Percentiles rank a stretch among this genome's conserved stretches.
phyloP scores from a whole-genome alignment of 2,113 vertebrate genomes.

The Choloepus hoffmanni region DNA sequence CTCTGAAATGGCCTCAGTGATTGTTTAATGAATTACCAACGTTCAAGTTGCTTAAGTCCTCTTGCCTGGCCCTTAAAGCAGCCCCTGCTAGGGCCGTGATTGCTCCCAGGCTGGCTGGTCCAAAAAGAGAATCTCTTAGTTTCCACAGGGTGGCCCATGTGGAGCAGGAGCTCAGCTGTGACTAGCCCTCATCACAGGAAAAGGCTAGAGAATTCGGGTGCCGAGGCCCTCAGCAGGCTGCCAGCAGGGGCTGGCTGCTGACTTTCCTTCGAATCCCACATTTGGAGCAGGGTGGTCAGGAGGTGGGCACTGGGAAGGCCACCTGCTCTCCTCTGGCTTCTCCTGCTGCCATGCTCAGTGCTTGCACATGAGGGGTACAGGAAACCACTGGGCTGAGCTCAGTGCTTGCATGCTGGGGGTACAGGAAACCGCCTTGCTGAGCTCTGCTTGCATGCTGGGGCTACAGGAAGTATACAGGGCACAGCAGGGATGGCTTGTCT shows the following conservation, averaged over 20 bases:
- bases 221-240: background rate
- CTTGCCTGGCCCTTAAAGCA: background rate
- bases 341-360: background rate
- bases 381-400: too few species aligned
- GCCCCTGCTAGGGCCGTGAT: background rate
- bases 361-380: rapidly evolving
- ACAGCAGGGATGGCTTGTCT: background rate
- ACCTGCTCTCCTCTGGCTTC: background rate
- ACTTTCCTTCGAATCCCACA: background rate
- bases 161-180: background rate
- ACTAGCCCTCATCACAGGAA: background rate
- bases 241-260: background rate
- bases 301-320: rapidly evolving
- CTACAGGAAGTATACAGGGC: background rate
- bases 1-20: background rate
- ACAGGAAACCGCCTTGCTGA: too few species aligned
- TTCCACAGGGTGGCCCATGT: background rate
- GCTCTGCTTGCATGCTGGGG: background rate
- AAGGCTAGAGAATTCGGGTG: rapidly evolving
- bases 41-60: background rate
- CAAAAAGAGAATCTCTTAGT: background rate
- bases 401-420: too few species aligned
- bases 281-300: background rate
- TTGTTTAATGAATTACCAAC: background rate
- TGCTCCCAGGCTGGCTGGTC: background rate